Conservation (phyloP, 2,797 vertebrate genomes). For the Protosalanx chinensis region DNA sequence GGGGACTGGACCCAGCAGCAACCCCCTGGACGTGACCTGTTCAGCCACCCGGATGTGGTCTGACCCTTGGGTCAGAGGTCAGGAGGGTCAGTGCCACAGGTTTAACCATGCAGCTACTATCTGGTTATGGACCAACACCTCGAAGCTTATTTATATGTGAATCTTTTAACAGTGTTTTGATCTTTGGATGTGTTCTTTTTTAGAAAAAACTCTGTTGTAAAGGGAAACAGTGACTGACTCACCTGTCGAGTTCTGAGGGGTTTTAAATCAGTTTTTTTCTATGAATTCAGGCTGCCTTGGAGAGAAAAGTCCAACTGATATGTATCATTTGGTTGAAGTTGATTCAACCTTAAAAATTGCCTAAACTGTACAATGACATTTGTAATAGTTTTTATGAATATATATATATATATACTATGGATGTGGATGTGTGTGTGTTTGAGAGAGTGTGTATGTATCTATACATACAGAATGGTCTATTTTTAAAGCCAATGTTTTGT, state of each 20-base stretch:
- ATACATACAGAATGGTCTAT: constrained; percentile 46
- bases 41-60: constrained; percentile 77
- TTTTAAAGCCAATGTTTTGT: constrained; percentile 47
- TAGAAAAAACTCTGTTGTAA: constrained; percentile 23
- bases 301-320: constrained; percentile 25
- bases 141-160: constrained; percentile 63
- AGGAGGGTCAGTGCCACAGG: not conserved
- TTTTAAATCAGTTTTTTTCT: constrained; percentile 43
- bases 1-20: constrained; percentile 92
- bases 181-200: constrained; percentile 31
- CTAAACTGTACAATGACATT: constrained; percentile 46
- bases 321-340: constrained; percentile 24
- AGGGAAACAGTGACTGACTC: constrained; percentile 21
- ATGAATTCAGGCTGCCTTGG: constrained; percentile 64
- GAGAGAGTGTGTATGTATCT: not conserved
- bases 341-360: constrained; percentile 26
- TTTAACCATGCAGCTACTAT: not conserved
- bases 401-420: constrained; percentile 36
- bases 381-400: constrained; percentile 48
- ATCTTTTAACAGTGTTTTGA: too few relatives aligned
- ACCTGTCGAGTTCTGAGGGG: not conserved
- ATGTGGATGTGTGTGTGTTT: too few relatives aligned
- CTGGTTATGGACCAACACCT: constrained; percentile 61
- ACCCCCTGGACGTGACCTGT: constrained; percentile 65
- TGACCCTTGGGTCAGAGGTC: constrained; percentile 56